Conservation (phyloP, 2,797 vertebrate genomes). For the Stomatorhinus walkeri region DNA sequence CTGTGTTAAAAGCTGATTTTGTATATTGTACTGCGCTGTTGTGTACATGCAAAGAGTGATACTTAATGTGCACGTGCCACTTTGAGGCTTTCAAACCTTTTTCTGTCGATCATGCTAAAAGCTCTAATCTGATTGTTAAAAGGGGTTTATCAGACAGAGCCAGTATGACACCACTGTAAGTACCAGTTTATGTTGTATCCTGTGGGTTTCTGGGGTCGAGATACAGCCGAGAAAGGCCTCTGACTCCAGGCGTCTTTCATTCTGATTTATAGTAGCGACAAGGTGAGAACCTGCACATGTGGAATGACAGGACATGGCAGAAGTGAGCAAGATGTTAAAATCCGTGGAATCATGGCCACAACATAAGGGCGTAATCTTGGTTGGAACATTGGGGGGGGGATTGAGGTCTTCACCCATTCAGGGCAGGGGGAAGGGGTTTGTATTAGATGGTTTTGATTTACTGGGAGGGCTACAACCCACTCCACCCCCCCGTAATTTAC, state of each 20-base stretch:
- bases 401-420: neutral
- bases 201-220: constrained; percentile 43
- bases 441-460: neutral
- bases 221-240: constrained; percentile 43
- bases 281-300: neutral
- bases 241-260: constrained; percentile 24
- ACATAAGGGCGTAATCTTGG: neutral
- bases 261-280: neutral
- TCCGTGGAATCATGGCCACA: neutral
- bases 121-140: constrained; percentile 73
- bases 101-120: constrained; percentile 66
- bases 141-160: constrained; percentile 77
- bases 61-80: constrained; percentile 24
- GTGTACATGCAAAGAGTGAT: neutral
- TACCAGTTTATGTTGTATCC: constrained; percentile 64
- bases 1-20: neutral
- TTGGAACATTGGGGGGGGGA: neutral
- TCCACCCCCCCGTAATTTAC: too few relatives aligned
- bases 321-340: neutral
- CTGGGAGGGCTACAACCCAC: too few relatives aligned
- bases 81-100: constrained; percentile 54
- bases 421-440: neutral
- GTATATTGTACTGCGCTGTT: neutral
- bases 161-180: constrained; percentile 73
- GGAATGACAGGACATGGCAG: neutral